phyloP scores from a whole-genome alignment of 2,113 vertebrate genomes.

The Psephotus haematonotus region DNA sequence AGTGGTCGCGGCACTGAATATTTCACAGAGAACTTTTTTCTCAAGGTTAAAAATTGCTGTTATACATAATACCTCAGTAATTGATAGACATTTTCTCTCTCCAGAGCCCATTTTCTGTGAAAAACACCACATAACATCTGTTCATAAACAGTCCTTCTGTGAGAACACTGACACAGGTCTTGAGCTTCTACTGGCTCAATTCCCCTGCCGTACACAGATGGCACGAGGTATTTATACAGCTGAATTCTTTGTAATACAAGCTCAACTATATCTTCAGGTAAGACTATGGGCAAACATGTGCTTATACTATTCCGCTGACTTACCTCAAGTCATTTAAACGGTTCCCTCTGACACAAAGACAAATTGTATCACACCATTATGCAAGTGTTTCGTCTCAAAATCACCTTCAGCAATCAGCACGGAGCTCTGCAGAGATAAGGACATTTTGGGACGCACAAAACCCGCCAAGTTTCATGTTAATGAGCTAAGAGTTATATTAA shows the following conservation, averaged over 20 bases:
- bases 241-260: conserved; percentile 82
- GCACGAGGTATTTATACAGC: conserved; percentile 83
- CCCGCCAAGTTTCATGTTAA: conserved; percentile 23
- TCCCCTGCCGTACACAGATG: conserved; percentile 97
- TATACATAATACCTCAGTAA: conserved; percentile 83
- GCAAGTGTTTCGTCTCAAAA: conserved; percentile 59
- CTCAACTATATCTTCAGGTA: conserved; percentile 87
- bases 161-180: conserved; percentile 91
- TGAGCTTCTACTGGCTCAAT: conserved; percentile 86
- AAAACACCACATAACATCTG: conserved; percentile 98
- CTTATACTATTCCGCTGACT: conserved; percentile 75
- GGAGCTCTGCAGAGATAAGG: conserved; percentile 68
- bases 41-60: conserved; percentile 89
- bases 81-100: conserved; percentile 95
- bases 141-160: conserved; percentile 97
- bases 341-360: conserved; percentile 91
- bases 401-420: conserved; percentile 73
- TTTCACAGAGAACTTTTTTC: conserved; percentile 76
- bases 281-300: conserved; percentile 83
- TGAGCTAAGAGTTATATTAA: conserved; percentile 63
- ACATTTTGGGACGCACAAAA: conserved; percentile 45
- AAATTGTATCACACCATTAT: conserved; percentile 71
- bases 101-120: conserved; percentile 88
- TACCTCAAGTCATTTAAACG: conserved; percentile 83
- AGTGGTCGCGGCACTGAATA: conserved; percentile 49